phyloP scores from a whole-genome alignment of 1,140 invertebrate species.

The Neodiprion pinetum region DNA sequence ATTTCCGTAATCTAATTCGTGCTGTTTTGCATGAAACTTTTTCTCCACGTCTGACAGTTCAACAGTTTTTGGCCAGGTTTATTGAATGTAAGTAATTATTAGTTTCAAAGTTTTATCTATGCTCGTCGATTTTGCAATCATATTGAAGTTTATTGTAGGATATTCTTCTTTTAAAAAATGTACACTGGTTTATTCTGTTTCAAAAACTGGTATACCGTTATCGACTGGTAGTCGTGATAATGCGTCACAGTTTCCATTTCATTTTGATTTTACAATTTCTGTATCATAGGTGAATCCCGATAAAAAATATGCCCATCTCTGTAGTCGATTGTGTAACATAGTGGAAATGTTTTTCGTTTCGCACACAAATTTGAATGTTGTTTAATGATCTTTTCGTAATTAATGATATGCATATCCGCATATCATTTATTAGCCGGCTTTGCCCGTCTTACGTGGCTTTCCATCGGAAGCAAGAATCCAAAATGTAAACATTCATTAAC shows the following conservation, averaged over 20 bases:
- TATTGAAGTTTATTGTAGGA: neutral
- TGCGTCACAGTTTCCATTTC: slow-evolving; percentile 37
- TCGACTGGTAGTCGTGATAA: slow-evolving; percentile 34
- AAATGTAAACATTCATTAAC: no score
- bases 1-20: slow-evolving; percentile 22
- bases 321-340: slow-evolving; percentile 19
- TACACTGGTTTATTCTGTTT: neutral
- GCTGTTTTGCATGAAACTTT: neutral
- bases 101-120: neutral
- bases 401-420: no score
- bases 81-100: neutral
- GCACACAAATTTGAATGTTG: slow-evolving; percentile 50
- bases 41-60: neutral
- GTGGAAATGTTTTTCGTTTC: slow-evolving; percentile 32
- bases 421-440: no score
- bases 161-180: neutral
- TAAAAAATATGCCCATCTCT: slow-evolving; percentile 31
- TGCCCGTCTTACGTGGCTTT: no score
- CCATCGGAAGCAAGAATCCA: no score
- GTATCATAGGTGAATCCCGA: slow-evolving; percentile 24
- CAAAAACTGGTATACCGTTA: slow-evolving; percentile 4
- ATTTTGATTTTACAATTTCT: slow-evolving; percentile 15
- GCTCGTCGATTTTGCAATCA: neutral
- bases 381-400: no score
- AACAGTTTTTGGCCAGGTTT: neutral